A percentile compares a stretch with the other conserved stretches of the same genome.
Evolutionary conservation across 2,113 vertebrate genomes (phyloP).

Genomic region (Chionodraco myersi): DNA sequence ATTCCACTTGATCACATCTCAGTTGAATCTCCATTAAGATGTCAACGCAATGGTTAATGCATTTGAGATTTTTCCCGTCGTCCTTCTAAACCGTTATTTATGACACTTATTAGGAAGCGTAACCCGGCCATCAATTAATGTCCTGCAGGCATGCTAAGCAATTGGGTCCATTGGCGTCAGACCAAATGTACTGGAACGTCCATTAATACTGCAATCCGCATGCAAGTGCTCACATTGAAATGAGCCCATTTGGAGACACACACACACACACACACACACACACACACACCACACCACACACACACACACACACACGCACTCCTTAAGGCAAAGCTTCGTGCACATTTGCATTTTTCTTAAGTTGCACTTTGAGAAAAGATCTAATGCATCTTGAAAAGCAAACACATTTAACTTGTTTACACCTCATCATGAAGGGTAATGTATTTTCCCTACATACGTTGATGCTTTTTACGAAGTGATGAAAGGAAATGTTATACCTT

Average conservation of each 20-base stretch:
- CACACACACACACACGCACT: conserved; percentile 42
- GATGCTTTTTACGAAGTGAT: not conserved
- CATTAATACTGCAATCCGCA: conserved; percentile 79
- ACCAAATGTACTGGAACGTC: conserved; percentile 84
- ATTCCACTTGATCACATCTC: conserved; percentile 80
- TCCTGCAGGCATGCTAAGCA: conserved; percentile 81
- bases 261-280: conserved; percentile 49
- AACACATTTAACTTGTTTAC: not conserved
- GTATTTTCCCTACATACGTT: conserved; percentile 2
- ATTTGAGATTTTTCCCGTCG: conserved; percentile 76
- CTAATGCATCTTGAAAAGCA: conserved; percentile 41
- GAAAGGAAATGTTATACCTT: not conserved
- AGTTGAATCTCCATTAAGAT: conserved; percentile 84
- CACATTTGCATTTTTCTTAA: conserved; percentile 53
- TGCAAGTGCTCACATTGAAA: conserved; percentile 74
- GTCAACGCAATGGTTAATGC: conserved; percentile 80
- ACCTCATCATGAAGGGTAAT: conserved; percentile 3
- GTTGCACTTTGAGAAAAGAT: conserved; percentile 41
- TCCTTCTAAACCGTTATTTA: conserved; percentile 84
- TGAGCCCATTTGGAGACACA: conserved; percentile 52
- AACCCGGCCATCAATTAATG: conserved; percentile 85
- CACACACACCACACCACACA: conserved; percentile 44
- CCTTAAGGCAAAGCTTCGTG: conserved; percentile 36
- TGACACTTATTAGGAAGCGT: conserved; percentile 83
- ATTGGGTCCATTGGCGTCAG: conserved; percentile 77